A percentile compares a stretch with the other conserved stretches of the same genome.
phyloP scores from a whole-genome alignment of 2,888 invertebrate genomes.

The Tinea trinotella region DNA sequence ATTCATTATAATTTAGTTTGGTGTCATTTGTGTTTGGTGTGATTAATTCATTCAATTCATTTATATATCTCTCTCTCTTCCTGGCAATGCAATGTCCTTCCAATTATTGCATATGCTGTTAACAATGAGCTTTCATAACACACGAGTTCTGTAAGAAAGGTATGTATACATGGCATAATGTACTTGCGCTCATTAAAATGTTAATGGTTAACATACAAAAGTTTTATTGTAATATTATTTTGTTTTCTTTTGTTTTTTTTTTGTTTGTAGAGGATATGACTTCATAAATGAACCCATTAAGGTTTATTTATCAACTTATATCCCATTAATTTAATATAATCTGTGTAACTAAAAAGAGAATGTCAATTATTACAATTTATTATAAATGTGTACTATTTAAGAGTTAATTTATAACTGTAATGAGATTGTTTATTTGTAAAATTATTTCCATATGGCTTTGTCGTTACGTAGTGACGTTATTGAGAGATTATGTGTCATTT shows the following conservation, averaged over 20 bases:
- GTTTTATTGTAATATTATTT: conserved; percentile 1
- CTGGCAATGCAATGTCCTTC: background rate
- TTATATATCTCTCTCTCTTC: background rate
- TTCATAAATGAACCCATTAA: background rate
- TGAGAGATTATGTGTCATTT: background rate
- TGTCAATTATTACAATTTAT: conserved; percentile 16
- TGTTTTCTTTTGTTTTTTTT: background rate
- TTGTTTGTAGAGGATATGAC: background rate
- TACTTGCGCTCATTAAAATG: background rate
- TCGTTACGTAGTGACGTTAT: background rate
- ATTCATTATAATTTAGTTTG: background rate
- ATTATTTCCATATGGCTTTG: background rate
- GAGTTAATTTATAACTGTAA: background rate
- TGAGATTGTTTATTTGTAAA: background rate
- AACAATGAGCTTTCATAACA: background rate
- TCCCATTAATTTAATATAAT: background rate
- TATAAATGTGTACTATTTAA: background rate
- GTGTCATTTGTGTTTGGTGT: too few relatives aligned
- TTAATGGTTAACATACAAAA: background rate
- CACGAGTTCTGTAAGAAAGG: background rate
- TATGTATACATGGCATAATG: background rate
- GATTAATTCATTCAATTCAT: background rate
- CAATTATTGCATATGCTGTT: background rate
- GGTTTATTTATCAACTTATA: background rate
- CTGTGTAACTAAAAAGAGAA: background rate